A percentile compares a stretch with the other conserved stretches of the same genome.
Evolutionary conservation across 2,113 vertebrate genomes (phyloP).

Genomic region (Hirundichthys speculiger): DNA sequence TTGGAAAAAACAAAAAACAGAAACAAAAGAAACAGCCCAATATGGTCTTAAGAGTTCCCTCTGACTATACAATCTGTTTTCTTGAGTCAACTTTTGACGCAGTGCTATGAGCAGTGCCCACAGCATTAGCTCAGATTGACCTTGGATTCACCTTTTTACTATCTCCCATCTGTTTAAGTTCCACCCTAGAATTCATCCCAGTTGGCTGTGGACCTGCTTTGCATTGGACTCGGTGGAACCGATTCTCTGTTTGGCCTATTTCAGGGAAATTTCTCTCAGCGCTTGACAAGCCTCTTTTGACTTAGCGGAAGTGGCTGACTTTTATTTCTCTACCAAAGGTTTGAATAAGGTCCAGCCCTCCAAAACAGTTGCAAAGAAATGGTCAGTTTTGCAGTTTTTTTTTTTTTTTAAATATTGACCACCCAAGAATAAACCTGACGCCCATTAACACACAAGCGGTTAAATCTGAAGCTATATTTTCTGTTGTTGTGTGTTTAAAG

Average conservation of each 20-base stretch:
- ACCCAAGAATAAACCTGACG: background rate
- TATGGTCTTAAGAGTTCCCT: conserved; percentile 82
- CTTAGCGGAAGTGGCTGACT: no score
- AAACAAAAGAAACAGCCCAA: conserved; percentile 63
- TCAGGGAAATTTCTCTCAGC: conserved; percentile 45
- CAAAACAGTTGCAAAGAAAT: no score
- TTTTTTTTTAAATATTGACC: background rate
- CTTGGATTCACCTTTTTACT: conserved; percentile 72
- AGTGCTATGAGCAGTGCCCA: conserved; percentile 79
- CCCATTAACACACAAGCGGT: background rate
- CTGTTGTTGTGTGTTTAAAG: background rate
- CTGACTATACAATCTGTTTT: conserved; percentile 85
- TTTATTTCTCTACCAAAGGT: no score
- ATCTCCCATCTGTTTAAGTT: conserved; percentile 82
- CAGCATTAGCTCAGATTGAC: conserved; percentile 78
- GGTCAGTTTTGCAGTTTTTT: background rate
- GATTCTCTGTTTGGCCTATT: conserved; percentile 53
- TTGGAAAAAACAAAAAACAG: conserved; percentile 17
- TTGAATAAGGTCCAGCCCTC: no score
- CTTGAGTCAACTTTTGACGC: conserved; percentile 84
- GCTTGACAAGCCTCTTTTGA: conserved; percentile 20
- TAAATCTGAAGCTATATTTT: background rate
- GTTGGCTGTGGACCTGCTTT: conserved; percentile 77
- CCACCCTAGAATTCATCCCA: conserved; percentile 73
- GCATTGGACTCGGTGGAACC: conserved; percentile 70